Evolutionary conservation across 1,140 invertebrate genomes (phyloP).

Genomic region (Zaprionus kolodkinae): DNA sequence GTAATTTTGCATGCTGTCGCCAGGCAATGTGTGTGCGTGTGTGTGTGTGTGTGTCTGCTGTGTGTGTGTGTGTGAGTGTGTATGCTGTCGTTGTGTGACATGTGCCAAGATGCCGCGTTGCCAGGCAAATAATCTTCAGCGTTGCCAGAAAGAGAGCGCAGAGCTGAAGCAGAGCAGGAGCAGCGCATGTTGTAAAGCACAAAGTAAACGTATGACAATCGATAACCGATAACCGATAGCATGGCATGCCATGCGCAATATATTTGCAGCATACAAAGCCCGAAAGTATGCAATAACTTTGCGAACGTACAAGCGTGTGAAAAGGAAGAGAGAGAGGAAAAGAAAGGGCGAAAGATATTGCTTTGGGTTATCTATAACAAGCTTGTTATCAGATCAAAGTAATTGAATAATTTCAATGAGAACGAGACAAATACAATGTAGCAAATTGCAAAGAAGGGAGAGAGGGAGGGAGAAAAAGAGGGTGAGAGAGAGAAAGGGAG

Average conservation of each 20-base stretch:
- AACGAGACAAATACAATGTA: not conserved
- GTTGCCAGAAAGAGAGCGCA: not conserved
- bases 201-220: slow-evolving; percentile 44
- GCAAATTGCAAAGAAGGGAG: not conserved
- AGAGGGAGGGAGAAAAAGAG: not conserved
- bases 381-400: not conserved
- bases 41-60: slow-evolving; percentile 11
- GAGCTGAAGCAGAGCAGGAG: too few relatives aligned
- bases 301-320: not conserved
- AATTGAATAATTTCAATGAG: slow-evolving; percentile 7
- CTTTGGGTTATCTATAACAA: slow-evolving; percentile 1
- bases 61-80: slow-evolving; percentile 6
- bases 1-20: slow-evolving; percentile 73
- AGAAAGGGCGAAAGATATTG: not conserved
- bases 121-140: slow-evolving; percentile 39
- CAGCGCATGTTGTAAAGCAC: slow-evolving; percentile 26
- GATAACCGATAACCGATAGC: slow-evolving; percentile 40
- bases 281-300: slow-evolving; percentile 11
- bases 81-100: not conserved
- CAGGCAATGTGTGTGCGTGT: slow-evolving; percentile 11
- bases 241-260: slow-evolving; percentile 18
- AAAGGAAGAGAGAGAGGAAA: not conserved
- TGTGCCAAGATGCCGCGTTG: slow-evolving; percentile 44
- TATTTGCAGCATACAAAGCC: slow-evolving; percentile 16
- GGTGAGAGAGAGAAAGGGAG: too few relatives aligned